Base-by-base conservation (phyloP, 2,797 vertebrate genomes). In the Lepus oiostolus region DNA sequence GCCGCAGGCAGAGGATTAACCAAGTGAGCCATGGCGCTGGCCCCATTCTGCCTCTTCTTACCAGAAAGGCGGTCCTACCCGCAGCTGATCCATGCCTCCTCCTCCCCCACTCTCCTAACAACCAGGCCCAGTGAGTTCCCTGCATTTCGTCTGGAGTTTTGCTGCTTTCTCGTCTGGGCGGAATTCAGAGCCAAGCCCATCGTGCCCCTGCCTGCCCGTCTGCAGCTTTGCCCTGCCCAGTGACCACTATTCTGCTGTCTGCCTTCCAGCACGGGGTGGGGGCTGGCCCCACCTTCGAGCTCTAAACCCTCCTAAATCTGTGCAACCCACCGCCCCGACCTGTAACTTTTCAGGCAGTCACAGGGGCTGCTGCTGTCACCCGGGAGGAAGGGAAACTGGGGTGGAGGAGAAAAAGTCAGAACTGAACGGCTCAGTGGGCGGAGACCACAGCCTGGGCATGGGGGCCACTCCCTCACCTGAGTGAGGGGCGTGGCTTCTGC, bases 181-280 rank as follows among this genome's bases (percentile, higher is more conserved):
- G 67, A 88, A 87, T 54, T 63, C 60, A 81, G 58, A 81, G 87
- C 93, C 88, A 94, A 90, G 74, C n/a, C 68, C 52, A 38, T 94
- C 97, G 16, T 96, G 97, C 80, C 94, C 30, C 93, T 91, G 96
- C 81, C 95, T 89, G 96, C 93, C 95, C 67, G 93, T 75, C 83
- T 91, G 67, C 77, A 22, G 85, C 67, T 71, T 89, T 47, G 17
- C 65, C 75, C 72, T 86, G 58, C 12, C 19, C 2, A 1, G 72
- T 54, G 80, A 88, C 81, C 79, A 82, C 84, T 95, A 60, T 26
- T 92, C 50, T 75, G 30, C 70, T 54, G 16, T 42, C 71, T 24
- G 24, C 28, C 80, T 96, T 88, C 85, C 42, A 88, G 67, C 70
- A 63, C 7, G 0, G 60, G 87, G 42, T 42, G 42, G 42, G 54